Evolutionary conservation across 2,113 vertebrate genomes (phyloP).

Genomic region (Macquaria australasica): DNA sequence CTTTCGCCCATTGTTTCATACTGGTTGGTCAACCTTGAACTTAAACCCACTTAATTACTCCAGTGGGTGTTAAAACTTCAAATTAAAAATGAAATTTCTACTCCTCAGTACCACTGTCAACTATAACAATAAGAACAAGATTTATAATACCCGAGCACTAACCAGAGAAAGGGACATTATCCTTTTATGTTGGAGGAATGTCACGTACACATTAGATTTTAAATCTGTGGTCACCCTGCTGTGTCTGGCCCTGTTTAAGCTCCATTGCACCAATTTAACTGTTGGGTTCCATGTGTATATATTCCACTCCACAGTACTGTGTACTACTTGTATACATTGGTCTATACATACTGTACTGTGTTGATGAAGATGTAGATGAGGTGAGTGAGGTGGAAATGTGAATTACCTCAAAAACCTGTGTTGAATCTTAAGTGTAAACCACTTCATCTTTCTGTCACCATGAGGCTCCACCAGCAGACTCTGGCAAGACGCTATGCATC

Average conservation of each 20-base stretch:
- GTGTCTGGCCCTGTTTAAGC: background rate
- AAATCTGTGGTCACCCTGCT: background rate
- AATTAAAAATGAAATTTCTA: background rate
- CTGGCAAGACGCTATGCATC: conserved; percentile 10
- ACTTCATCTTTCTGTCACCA: conserved; percentile 34
- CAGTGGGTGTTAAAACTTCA: background rate
- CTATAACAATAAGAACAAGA: background rate
- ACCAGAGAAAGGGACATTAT: background rate
- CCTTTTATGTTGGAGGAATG: background rate
- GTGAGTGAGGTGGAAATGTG: background rate
- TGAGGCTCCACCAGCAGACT: background rate
- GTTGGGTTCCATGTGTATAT: background rate
- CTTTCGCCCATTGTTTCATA: background rate
- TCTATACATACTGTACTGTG: background rate
- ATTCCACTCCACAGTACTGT: background rate
- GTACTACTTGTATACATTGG: background rate
- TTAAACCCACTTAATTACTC: background rate
- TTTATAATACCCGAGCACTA: background rate
- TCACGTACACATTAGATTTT: background rate
- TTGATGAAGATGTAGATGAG: conserved; percentile 13
- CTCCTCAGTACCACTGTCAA: background rate
- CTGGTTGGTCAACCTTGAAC: background rate
- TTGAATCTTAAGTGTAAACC: conserved; percentile 6
- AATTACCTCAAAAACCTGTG: background rate
- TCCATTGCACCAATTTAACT: background rate